A percentile compares a stretch with the other conserved stretches of the same genome.
Evolutionary conservation across 2,113 vertebrate species (phyloP).

Genomic region (Meriones unguiculatus): DNA sequence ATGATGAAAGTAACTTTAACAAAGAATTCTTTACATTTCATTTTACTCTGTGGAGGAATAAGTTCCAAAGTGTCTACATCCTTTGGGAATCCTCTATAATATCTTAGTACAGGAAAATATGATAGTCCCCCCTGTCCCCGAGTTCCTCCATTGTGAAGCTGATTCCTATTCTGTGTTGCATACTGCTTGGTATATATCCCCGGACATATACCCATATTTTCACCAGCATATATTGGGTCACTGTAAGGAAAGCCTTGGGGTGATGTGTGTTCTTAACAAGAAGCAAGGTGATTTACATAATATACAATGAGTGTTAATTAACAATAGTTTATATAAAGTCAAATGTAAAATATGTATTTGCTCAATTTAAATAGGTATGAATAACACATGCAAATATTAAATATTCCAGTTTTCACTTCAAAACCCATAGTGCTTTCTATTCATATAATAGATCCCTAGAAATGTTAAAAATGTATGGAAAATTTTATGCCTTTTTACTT

Average conservation of each 20-base stretch:
- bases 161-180: background rate
- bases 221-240: background rate
- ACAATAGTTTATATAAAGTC: background rate
- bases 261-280: background rate
- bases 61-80: background rate
- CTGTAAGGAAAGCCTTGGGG: background rate
- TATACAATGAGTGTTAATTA: background rate
- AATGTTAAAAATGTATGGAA: background rate
- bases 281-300: background rate
- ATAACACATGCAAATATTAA: background rate
- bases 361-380: background rate
- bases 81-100: background rate
- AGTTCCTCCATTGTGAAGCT: background rate
- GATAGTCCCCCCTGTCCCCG: background rate
- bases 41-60: background rate
- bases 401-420: background rate
- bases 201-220: background rate
- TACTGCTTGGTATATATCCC: background rate
- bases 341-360: background rate
- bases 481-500: conserved; percentile 35
- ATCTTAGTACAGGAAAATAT: background rate
- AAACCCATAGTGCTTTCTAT: background rate
- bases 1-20: background rate
- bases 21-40: background rate
- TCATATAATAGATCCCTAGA: background rate